These are phyloP conservation scores for Intellagama lesueurii DNA, from an alignment of 2,797 vertebrate genomes.

Conservation along the genomic window DNA sequence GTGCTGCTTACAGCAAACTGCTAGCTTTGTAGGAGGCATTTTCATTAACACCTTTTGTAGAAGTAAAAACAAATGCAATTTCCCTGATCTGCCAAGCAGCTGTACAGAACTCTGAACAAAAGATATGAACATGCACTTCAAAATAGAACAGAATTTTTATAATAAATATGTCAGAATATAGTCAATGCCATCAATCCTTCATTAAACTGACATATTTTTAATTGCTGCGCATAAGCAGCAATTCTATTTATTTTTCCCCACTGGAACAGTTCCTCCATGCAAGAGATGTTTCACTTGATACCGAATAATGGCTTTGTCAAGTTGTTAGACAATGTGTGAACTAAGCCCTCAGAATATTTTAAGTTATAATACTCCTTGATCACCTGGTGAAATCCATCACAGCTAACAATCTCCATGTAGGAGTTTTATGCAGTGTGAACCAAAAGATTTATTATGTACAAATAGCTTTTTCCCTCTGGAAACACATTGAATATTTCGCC, in stretches of 20 bases:
- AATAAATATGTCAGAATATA: constrained; percentile 31
- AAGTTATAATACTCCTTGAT: too few species aligned
- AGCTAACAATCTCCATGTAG: too few species aligned
- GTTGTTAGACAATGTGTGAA: too few species aligned
- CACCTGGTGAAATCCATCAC: too few species aligned
- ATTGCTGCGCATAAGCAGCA: not conserved
- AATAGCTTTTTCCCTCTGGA: too few species aligned
- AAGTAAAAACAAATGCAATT: constrained; percentile 76
- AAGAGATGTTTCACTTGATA: not conserved
- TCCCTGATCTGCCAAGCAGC: constrained; percentile 69
- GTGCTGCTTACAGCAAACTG: constrained; percentile 69
- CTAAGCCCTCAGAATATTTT: too few species aligned
- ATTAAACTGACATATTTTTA: not conserved
- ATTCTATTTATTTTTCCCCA: not conserved
- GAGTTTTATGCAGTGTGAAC: too few species aligned
- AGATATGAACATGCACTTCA: constrained; percentile 31
- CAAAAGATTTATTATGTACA: too few species aligned
- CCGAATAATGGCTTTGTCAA: too few species aligned
- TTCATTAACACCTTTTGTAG: constrained; percentile 80
- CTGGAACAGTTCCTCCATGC: not conserved
- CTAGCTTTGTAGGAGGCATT: constrained; percentile 72
- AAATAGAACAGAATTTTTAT: constrained; percentile 40
- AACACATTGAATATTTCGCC: too few species aligned
- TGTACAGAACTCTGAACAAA: constrained; percentile 57
- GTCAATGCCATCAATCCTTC: not conserved